Conservation (phyloP, 2,797 vertebrate genomes). For the Hyperoplus lanceolatus region DNA sequence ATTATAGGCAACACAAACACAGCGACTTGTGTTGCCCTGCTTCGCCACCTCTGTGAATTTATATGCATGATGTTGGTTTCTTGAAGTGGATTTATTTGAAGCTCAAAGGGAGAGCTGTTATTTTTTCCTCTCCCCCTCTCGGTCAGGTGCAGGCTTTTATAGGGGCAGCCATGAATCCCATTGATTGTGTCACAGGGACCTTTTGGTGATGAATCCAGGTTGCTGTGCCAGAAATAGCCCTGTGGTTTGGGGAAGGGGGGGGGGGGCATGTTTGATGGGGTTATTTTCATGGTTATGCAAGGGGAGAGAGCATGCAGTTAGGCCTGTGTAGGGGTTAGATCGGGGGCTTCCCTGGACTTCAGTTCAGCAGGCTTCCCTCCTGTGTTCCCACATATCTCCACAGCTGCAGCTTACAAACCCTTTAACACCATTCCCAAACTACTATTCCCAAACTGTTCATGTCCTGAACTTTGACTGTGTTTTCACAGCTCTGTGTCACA, state of each 20-base stretch:
- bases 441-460: constrained; percentile 15
- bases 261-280: constrained; percentile 75
- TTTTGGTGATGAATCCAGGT: constrained; percentile 75
- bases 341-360: constrained; percentile 63
- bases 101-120: constrained; percentile 77
- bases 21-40: constrained; percentile 42
- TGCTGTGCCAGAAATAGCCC: constrained; percentile 82
- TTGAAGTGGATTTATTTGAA: constrained; percentile 78
- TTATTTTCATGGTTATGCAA: constrained; percentile 63
- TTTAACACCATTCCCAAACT: constrained; percentile 19
- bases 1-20: constrained; percentile 59
- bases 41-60: constrained; percentile 72
- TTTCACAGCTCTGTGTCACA: constrained; percentile 53
- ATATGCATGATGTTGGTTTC: constrained; percentile 72
- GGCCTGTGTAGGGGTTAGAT: constrained; percentile 51
- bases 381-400: constrained; percentile 43
- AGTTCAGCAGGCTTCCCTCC: constrained; percentile 52
- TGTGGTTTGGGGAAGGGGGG: constrained; percentile 50
- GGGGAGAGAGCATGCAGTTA: constrained; percentile 47
- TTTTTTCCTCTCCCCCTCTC: constrained; percentile 72
- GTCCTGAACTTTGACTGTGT: constrained; percentile 51
- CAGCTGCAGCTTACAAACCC: constrained; percentile 39
- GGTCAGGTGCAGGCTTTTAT: constrained; percentile 77
- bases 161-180: constrained; percentile 72
- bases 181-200: constrained; percentile 70